These are phyloP conservation scores for Pristionchus entomophagus DNA, from an alignment of 2,888 invertebrate genomes.

Conservation along the genomic window DNA sequence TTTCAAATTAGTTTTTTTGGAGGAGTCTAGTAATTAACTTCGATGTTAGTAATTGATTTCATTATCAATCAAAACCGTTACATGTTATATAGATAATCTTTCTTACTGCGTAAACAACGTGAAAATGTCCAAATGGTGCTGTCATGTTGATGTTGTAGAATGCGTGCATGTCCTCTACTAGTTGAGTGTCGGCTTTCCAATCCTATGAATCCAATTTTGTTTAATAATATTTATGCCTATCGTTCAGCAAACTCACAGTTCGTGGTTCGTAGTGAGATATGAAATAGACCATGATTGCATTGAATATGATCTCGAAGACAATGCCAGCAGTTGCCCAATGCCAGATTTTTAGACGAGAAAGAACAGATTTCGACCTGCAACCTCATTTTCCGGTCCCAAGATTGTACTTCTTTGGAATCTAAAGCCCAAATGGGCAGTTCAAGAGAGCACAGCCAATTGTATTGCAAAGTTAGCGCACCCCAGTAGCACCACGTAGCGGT, in stretches of 20 bases:
- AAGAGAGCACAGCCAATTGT: too few relatives aligned
- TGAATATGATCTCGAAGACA: conserved; percentile 2
- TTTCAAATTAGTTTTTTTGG: not conserved
- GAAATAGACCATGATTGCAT: conserved; percentile 9
- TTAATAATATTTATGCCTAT: too few relatives aligned
- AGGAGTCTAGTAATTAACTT: too few relatives aligned
- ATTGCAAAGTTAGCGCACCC: too few relatives aligned
- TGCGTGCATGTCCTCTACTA: not conserved
- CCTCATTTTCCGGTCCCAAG: too few relatives aligned
- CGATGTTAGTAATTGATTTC: not conserved
- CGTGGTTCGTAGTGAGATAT: not conserved
- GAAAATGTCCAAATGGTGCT: conserved; percentile 13
- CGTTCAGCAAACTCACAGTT: not conserved
- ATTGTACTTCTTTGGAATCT: too few relatives aligned
- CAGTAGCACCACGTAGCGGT: too few relatives aligned
- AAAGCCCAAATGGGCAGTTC: too few relatives aligned
- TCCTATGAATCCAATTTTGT: too few relatives aligned
- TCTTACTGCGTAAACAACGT: conserved; percentile 28
- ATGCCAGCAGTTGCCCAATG: not conserved
- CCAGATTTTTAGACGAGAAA: not conserved
- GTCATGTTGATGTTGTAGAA: conserved; percentile 8
- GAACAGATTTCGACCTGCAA: too few relatives aligned
- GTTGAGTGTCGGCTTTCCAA: not conserved
- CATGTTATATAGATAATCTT: not conserved
- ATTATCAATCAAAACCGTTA: too few relatives aligned